Conservation (phyloP, 53 echinoderm and acorn worm genomes). For the Patiria pectinifera region DNA sequence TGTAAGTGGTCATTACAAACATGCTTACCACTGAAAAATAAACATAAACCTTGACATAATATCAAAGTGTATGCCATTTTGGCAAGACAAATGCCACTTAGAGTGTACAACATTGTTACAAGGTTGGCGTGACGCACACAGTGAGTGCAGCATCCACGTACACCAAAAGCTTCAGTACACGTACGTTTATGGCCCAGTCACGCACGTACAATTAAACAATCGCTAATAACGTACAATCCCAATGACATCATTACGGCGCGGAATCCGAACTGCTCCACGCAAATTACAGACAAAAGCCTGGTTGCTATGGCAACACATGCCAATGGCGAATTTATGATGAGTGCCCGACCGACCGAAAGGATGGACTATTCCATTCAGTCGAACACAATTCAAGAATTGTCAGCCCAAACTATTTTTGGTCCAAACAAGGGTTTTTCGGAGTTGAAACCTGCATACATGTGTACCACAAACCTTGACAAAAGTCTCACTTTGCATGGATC, state of each 20-base stretch:
- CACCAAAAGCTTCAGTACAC: neutral
- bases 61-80: neutral
- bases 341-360: neutral
- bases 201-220: neutral
- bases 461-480: neutral
- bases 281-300: conserved; percentile 18
- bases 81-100: neutral
- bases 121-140: neutral
- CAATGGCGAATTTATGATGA: neutral
- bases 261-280: neutral
- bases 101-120: neutral
- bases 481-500: neutral
- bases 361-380: neutral
- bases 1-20: neutral
- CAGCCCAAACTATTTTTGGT: neutral
- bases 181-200: neutral
- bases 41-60: too few relatives aligned
- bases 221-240: neutral
- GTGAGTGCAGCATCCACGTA: neutral
- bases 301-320: conserved; percentile 25
- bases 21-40: neutral
- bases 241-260: neutral
- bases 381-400: neutral
- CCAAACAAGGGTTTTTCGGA: neutral
- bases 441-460: neutral